These are phyloP conservation scores for Phyllotis vaccarum DNA, from an alignment of 2,797 vertebrate genomes.

Conservation along the genomic window DNA sequence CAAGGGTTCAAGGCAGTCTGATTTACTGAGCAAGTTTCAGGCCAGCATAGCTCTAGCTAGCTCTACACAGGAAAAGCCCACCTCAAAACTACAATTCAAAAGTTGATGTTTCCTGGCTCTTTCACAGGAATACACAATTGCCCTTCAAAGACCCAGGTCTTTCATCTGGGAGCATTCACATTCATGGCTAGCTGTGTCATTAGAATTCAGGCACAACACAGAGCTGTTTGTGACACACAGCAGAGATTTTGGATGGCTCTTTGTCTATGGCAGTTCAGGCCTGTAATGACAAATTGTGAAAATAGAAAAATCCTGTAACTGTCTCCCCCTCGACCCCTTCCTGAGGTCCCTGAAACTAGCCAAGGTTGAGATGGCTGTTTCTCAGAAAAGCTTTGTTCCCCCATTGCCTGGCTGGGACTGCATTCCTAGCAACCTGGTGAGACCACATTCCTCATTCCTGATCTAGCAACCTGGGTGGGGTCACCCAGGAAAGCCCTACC, in stretches of 20 bases:
- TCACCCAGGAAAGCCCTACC: too few relatives aligned
- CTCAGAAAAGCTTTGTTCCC: too few relatives aligned
- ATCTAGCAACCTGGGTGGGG: too few relatives aligned
- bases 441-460: too few relatives aligned
- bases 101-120: neutral
- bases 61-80: neutral
- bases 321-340: too few relatives aligned
- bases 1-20: neutral
- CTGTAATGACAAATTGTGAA: constrained; percentile 78
- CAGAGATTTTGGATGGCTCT: constrained; percentile 65
- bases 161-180: constrained; percentile 34
- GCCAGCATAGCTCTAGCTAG: neutral
- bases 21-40: neutral
- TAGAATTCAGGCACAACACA: constrained; percentile 58
- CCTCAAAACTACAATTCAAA: neutral
- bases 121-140: constrained; percentile 31
- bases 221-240: constrained; percentile 70
- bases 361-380: too few relatives aligned
- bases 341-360: too few relatives aligned
- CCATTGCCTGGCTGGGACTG: too few relatives aligned
- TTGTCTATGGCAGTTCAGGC: constrained; percentile 77
- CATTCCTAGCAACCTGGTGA: too few relatives aligned
- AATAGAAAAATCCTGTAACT: too few relatives aligned
- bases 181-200: constrained; percentile 1
- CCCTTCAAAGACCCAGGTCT: neutral